Evolutionary conservation across 2,888 invertebrate species (phyloP), one percentile per base, ranked within the genome.

Genomic region (Caenorhabditis macrosperma): DNA sequence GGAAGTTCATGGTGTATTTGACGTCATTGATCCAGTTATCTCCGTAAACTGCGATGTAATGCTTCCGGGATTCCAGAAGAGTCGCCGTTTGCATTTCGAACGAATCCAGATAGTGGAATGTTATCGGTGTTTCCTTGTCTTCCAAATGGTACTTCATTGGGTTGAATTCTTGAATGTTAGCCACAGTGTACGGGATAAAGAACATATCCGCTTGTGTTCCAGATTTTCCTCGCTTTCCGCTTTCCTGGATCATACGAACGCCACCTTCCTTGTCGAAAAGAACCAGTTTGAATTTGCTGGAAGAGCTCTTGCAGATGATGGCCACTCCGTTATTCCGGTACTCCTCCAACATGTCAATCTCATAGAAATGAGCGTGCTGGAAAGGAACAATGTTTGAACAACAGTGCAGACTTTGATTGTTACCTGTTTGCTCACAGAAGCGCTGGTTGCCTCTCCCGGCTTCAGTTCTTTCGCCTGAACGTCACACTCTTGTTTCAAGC

Each of bases 201-300:
- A 85, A 91, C 85, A 91, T 84, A 46, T 91, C 90, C 20, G 91
- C 91, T 38, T 85, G 82, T 0, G 90, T 90, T 22, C 77, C 81
- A 12, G 81, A 66, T 64, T 89, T 90, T 22, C 79, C 82, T 50
- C 80, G 83, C 78, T 86, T 90, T 71, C 85, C 88, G 20, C 87
- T 86, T 68, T 90, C 90, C 80, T 86, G 87, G 26, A 90, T 90
- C 72, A 87, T 74, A 12, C 90, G 76, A 10, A 91, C 91, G n/a
- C 88, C 89, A 33, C 90, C 90, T 74, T 91, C 90, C 55, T 80
- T 86, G 71, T 90, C 91, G 82, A 90, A 90, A 3, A 90, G 79
- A 3, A 90, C 88, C 30, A 90, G 83, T 71, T 90, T 90, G 81
- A 90, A 91, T 71, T 91, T 90, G 85, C 89, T 89, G 44, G 86